Percentiles rank a stretch among this genome's conserved stretches.
Evolutionary conservation across 2,797 vertebrate species (phyloP).

Genomic region (Sebastes cheni): DNA sequence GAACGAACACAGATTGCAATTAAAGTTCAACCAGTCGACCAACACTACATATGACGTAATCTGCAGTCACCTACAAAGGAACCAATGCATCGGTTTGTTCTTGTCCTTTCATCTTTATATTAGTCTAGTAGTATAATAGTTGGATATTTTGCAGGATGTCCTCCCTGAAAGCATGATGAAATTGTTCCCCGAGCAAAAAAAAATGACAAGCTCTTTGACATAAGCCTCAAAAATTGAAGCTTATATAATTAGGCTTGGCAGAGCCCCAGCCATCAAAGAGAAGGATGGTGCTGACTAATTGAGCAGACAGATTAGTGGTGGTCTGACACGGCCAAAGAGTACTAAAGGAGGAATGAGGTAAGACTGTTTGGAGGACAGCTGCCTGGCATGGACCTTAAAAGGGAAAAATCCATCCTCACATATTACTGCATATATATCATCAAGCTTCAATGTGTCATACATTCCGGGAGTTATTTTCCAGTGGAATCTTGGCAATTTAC

Average conservation of each 20-base stretch:
- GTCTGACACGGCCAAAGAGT: slow-evolving; percentile 68
- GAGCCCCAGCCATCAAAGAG: slow-evolving; percentile 64
- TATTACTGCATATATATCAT: slow-evolving; percentile 3
- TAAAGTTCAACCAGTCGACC: slow-evolving; percentile 1
- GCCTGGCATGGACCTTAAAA: slow-evolving; percentile 36
- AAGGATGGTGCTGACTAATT: slow-evolving; percentile 73
- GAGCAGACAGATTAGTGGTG: slow-evolving; percentile 72
- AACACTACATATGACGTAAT: background rate
- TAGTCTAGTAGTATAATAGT: slow-evolving; percentile 12
- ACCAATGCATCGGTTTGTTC: slow-evolving; percentile 16
- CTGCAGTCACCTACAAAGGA: background rate
- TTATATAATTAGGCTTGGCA: slow-evolving; percentile 77
- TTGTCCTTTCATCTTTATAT: slow-evolving; percentile 33
- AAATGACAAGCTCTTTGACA: slow-evolving; percentile 73
- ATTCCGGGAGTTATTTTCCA: background rate
- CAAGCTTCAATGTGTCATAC: background rate
- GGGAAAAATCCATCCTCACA: slow-evolving; percentile 14
- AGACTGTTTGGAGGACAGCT: slow-evolving; percentile 50
- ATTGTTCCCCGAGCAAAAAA: slow-evolving; percentile 54
- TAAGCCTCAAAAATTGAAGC: slow-evolving; percentile 65
- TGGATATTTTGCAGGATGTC: slow-evolving; percentile 43
- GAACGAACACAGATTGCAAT: background rate
- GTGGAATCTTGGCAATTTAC: background rate
- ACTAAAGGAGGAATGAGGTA: slow-evolving; percentile 65
- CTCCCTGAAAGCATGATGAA: slow-evolving; percentile 62